A percentile compares a stretch with the other conserved stretches of the same genome.
Conservation (phyloP, 2,888 invertebrate species). For the Nephrotoma flavescens region DNA sequence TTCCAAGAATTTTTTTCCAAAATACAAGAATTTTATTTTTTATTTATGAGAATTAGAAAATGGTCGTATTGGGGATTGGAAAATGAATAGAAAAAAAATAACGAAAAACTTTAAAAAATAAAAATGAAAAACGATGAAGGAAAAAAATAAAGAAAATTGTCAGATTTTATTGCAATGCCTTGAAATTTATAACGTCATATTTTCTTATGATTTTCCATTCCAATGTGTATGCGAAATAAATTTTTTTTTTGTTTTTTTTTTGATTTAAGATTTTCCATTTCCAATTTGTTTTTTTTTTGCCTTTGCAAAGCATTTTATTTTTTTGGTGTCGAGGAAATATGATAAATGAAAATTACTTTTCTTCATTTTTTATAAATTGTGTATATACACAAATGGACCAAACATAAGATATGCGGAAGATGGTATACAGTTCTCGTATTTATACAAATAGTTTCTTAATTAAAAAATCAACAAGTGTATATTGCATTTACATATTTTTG, state of each 20-base stretch:
- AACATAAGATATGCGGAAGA: neutral
- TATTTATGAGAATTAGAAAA: neutral
- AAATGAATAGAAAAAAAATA: neutral
- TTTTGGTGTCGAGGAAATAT: neutral
- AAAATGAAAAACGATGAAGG: neutral
- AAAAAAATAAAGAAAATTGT: neutral
- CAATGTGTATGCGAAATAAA: neutral
- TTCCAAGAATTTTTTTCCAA: neutral
- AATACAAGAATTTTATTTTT: neutral
- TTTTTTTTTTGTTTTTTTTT: neutral
- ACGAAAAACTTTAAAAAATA: neutral
- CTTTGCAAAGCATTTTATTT: neutral
- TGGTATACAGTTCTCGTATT: neutral
- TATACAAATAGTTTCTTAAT: neutral
- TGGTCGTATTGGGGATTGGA: neutral
- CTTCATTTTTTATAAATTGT: neutral
- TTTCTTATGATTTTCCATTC: neutral
- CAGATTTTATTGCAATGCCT: neutral
- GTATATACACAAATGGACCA: neutral
- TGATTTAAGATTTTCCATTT: neutral
- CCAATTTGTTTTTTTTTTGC: neutral
- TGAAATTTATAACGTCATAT: neutral
- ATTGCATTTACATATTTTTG: neutral
- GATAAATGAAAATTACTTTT: neutral
- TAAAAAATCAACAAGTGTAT: neutral